Base-by-base conservation (phyloP, 2,888 invertebrate genomes). In the Hesperia comma region DNA sequence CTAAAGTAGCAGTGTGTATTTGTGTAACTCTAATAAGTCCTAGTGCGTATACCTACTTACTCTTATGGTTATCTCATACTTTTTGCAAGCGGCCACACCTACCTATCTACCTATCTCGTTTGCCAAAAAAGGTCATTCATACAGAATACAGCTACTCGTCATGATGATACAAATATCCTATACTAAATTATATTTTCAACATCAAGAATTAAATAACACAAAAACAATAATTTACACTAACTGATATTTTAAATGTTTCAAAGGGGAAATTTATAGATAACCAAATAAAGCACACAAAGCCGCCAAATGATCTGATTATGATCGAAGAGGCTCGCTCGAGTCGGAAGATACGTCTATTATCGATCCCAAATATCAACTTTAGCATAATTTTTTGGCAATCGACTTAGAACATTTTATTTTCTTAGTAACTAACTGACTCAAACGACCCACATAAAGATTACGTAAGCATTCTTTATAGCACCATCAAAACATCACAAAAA, bases 331-430 rank as follows among this genome's bases (percentile, higher is more conserved):
- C 8, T 71, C 72, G 12, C 49, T 71, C 62, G 19, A 68, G 75
- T 75, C 75, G 77, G 79, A 77, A 76, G 78, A 78, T 75, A 63
- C 68, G 57, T 68, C 66, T 54, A 74, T 77, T 77, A 73, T 73
- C 68, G 67, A 67, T 74, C 70, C 72, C 78, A 86, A 88, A 88
- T 86, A 86, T 75, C 86, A 85, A 79, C 51, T 83, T 88, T 88
- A 77, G 74, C 87, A 89, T 88, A 81, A 19, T 7, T 55, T 79
- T 87, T 82, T 85, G 87, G 86, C 68, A 68, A 71, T 73, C 74
- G 71, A 76, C 75, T 72, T 73, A 72, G 76, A 75, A 74, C 72
- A 77, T 74, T 77, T 76, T 79, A 76, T 79, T 78, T 72, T 71
- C 68, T 69, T 49, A 37, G 70, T 68, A 71, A 69, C 58, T 69